These are phyloP conservation scores for Hypolimnas misippus DNA, from an alignment of 2,888 invertebrate genomes.

Conservation along the genomic window DNA sequence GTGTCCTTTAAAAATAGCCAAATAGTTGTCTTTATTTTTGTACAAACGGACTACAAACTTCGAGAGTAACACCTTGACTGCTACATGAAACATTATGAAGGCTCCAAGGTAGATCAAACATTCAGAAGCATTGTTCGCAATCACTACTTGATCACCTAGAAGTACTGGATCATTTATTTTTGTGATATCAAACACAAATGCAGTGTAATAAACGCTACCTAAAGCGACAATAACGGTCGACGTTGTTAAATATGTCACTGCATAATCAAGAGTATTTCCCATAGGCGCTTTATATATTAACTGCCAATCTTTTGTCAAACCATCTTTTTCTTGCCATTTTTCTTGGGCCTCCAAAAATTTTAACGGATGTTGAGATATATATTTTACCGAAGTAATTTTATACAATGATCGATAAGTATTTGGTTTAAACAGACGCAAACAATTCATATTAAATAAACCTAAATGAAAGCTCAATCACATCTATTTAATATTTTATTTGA, in stretches of 20 bases:
- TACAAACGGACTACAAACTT: conserved; percentile 74
- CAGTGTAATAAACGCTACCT: conserved; percentile 60
- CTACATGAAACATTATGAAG: conserved; percentile 64
- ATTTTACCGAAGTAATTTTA: conserved; percentile 51
- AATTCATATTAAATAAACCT: conserved; percentile 68
- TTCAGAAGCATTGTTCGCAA: conserved; percentile 69
- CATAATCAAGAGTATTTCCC: conserved; percentile 61
- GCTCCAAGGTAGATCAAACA: conserved; percentile 64
- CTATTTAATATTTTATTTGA: too few relatives aligned
- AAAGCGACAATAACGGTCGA: conserved; percentile 57
- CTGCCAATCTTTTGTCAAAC: conserved; percentile 64
- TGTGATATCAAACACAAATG: conserved; percentile 58
- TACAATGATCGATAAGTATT: conserved; percentile 48
- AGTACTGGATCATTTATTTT: conserved; percentile 62
- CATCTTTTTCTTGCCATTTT: conserved; percentile 65
- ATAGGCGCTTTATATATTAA: conserved; percentile 77
- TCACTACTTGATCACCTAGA: conserved; percentile 62
- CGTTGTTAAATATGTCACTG: conserved; percentile 62
- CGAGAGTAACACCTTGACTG: conserved; percentile 65
- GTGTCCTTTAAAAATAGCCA: conserved; percentile 70
- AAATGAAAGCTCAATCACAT: too few relatives aligned
- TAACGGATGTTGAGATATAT: conserved; percentile 58
- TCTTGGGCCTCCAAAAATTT: conserved; percentile 68
- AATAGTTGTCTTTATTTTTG: conserved; percentile 71
- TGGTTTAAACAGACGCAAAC: conserved; percentile 52